Base-by-base conservation (phyloP, 30 jellyfish, hydroid and myxozoan genomes). In the Aurelia coerulea region DNA sequence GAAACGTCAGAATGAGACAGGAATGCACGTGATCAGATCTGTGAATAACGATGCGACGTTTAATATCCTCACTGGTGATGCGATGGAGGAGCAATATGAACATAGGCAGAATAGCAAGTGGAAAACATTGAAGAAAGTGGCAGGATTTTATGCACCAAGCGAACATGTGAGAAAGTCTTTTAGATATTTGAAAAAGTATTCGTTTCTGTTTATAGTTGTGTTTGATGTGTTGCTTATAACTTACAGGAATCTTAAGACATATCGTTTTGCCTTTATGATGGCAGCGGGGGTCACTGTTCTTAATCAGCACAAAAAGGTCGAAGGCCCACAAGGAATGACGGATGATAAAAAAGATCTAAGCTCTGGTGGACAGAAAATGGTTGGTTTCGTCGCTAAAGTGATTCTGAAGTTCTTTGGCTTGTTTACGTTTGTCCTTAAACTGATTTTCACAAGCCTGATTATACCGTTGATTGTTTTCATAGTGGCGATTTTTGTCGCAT, bases 181-280 rank as follows among this genome's bases (percentile, higher is more conserved):
- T 12, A 42, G 23, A 37, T 73, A 33, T 74, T 19, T 82, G 19
- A 60, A 58, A 34, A 46, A 56, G 3, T 66, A 82, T 42, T 68
- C 91, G 53, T 51, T 82, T 46, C 29, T 82, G 8, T 7, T 82
- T 13, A 50, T 82, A 5, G 4, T 82, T 4, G 68, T 82, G 35
- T 82, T 82, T 58, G 91, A 82, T 56, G 72, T 82, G 31, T 41
- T 82, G 68, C 73, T 82, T 54, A 82, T 82, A 11, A 69, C 75
- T 17, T 69, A 68, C 59, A 60, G 91, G 56, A 68, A 35, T 49
- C 74, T 82, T 8, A 82, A 82, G 68, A 82, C 91, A 51, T 82
- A 82, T 39, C 81, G 81, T 9, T 82, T 82, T 58, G 91, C 91
- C 4, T 82, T 69, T 23, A 68, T 82, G 91, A 68, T 82, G 91